Base-by-base conservation (phyloP, 2,888 invertebrate species). In the Parnassius mnemosyne region DNA sequence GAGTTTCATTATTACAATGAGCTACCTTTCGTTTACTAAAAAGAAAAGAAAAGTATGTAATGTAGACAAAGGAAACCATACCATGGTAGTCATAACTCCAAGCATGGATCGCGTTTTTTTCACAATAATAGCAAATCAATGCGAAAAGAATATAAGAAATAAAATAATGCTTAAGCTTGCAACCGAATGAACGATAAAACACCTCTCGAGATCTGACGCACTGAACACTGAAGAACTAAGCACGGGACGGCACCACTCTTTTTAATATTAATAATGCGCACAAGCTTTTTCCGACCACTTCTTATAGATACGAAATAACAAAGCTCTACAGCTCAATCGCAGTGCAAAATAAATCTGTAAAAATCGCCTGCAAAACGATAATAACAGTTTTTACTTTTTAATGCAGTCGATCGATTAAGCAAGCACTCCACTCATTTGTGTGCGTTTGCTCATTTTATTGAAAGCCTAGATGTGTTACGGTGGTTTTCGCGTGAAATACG, bases 41-140 rank as follows among this genome's bases (percentile, higher is more conserved):
- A 80, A 83, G 77, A 81, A 70, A 74, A 20, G 0, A 34, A 79
- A 82, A 82, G 74, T 78, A 83, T 80, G 76, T 80, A 86, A 83
- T 83, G 80, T 86, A 89, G 85, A 90, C 90, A 91, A 91, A 90
- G 90, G 85, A 89, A 90, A 90, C 90, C 90, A 90, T 91, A 91
- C 90, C 90, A 91, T 89, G 88, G 90, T 91, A 86, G 90, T 90
- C 90, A 91, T 91, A 87, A 88, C 90, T 90, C 90, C 90, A 85
- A 91, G 90, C 90, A 91, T 91, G 89, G 90, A 87, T 90, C 87
- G 89, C 87, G 89, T 78, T 89, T 89, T 76, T 81, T 56, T 52
- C 89, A 84, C 89, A 83, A 78, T 71, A 77, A 80, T 85, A 83
- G 80, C 75, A 83, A 85, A 84, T 72, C 66, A 81, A 82, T 81